Evolutionary conservation across 2,888 invertebrate species (phyloP).

Genomic region (Malachius bipustulatus): DNA sequence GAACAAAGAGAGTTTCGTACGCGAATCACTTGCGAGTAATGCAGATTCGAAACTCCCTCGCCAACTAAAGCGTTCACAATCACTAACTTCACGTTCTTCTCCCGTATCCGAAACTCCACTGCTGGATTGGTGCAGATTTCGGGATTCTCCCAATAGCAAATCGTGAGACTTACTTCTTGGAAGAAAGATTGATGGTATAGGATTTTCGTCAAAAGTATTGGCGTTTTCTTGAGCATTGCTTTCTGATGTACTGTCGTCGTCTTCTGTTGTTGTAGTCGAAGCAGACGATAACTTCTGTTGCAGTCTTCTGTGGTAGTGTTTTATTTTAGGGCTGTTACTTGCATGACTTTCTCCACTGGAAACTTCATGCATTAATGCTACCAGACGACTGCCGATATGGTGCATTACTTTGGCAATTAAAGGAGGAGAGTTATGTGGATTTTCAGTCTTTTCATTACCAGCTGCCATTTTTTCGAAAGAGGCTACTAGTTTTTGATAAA

Average conservation of each 20-base stretch:
- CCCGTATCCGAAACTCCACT: constrained; percentile 43
- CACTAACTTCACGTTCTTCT: constrained; percentile 66
- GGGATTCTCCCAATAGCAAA: constrained; percentile 52
- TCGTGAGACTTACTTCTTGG: constrained; percentile 77
- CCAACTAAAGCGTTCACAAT: constrained; percentile 84
- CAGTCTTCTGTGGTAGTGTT: constrained; percentile 45
- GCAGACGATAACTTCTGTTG: constrained; percentile 48
- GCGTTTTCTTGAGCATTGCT: constrained; percentile 34
- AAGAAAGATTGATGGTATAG: constrained; percentile 43
- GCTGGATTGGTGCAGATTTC: constrained; percentile 38
- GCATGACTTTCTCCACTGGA: constrained; percentile 59
- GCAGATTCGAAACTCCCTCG: constrained; percentile 89
- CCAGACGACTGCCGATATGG: constrained; percentile 76
- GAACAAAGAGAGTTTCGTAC: constrained; percentile 58
- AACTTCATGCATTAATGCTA: constrained; percentile 86
- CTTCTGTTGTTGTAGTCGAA: constrained; percentile 52
- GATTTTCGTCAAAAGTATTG: constrained; percentile 35
- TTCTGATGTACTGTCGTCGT: constrained; percentile 62
- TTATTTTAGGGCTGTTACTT: constrained; percentile 48
- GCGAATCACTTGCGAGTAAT: constrained; percentile 72
- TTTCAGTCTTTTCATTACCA: constrained; percentile 36
- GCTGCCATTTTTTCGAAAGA: constrained; percentile 68
- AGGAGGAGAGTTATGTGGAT: constrained; percentile 63
- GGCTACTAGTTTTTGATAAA: constrained; percentile 77
- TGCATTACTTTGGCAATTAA: constrained; percentile 85